These are phyloP conservation scores for Steatornis caripensis DNA, from an alignment of 2,113 vertebrate species.

Conservation along the genomic window DNA sequence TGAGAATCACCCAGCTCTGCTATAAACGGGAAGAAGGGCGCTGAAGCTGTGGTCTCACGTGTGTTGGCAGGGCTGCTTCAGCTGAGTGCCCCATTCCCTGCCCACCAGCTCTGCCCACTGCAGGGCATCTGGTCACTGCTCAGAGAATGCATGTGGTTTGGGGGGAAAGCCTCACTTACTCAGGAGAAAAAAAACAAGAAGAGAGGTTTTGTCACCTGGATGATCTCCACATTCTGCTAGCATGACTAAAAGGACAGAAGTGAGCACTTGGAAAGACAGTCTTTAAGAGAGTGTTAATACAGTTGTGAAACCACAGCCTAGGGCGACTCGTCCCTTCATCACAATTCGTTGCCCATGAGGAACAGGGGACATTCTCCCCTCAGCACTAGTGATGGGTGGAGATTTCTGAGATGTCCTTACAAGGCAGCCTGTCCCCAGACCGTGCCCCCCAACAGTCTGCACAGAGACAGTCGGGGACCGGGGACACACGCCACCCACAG, in stretches of 20 bases:
- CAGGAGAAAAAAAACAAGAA: background rate
- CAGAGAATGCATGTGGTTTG: background rate
- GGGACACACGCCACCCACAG: background rate
- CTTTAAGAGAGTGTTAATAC: background rate
- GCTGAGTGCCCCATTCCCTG: background rate
- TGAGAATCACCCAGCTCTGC: background rate
- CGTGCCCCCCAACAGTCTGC: background rate
- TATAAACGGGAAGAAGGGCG: background rate
- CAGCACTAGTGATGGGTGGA: background rate
- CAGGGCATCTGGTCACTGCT: background rate
- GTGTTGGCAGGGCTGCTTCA: background rate
- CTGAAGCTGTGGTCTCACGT: background rate
- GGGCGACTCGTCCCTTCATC: background rate
- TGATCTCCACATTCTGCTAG: background rate
- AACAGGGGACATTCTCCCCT: background rate
- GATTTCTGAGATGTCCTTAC: background rate
- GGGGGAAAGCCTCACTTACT: background rate
- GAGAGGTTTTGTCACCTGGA: background rate
- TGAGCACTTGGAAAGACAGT: background rate
- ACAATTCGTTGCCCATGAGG: background rate
- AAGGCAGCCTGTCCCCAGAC: background rate
- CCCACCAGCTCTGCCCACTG: background rate
- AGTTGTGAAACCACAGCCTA: conserved; percentile 1
- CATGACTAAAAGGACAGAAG: background rate
- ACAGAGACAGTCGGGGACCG: background rate